Evolutionary conservation across 2,888 invertebrate genomes (phyloP).

Genomic region (Caenorhabditis zanzibari): DNA sequence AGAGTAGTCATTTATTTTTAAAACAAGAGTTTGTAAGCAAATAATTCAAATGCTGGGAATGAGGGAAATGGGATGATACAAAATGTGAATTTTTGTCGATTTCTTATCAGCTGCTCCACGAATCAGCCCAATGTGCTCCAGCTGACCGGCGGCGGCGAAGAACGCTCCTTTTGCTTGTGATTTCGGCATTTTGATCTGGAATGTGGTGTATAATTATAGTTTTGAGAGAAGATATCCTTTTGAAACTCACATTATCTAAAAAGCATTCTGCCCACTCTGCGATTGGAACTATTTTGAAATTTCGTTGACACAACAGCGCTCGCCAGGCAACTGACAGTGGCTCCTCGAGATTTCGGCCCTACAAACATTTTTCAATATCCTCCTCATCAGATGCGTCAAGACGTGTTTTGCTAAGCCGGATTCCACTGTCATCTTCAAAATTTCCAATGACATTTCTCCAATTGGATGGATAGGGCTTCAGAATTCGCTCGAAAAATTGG

Average conservation of each 20-base stretch:
- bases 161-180: slow-evolving; percentile 49
- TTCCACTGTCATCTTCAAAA: too few species aligned
- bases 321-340: slow-evolving; percentile 53
- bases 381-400: slow-evolving; percentile 50
- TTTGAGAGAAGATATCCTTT: too few species aligned
- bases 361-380: slow-evolving; percentile 50
- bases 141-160: slow-evolving; percentile 56
- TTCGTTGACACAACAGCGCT: slow-evolving; percentile 39
- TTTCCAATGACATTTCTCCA: slow-evolving; percentile 58
- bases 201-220: too few species aligned
- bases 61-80: slow-evolving; percentile 59
- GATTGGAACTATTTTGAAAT: slow-evolving; percentile 54
- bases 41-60: slow-evolving; percentile 52
- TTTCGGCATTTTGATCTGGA: slow-evolving; percentile 31
- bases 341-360: not conserved
- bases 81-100: slow-evolving; percentile 46
- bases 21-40: too few species aligned
- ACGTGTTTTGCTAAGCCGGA: too few species aligned
- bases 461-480: slow-evolving; percentile 46
- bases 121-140: slow-evolving; percentile 62
- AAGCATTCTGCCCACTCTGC: slow-evolving; percentile 46
- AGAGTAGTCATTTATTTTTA: too few species aligned
- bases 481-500: too few species aligned
- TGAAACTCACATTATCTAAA: slow-evolving; percentile 38
- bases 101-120: slow-evolving; percentile 47